Percentiles rank a stretch among this genome's conserved stretches.
These are phyloP conservation scores for Morone saxatilis DNA, from an alignment of 2,113 vertebrate genomes.

Conservation along the genomic window DNA sequence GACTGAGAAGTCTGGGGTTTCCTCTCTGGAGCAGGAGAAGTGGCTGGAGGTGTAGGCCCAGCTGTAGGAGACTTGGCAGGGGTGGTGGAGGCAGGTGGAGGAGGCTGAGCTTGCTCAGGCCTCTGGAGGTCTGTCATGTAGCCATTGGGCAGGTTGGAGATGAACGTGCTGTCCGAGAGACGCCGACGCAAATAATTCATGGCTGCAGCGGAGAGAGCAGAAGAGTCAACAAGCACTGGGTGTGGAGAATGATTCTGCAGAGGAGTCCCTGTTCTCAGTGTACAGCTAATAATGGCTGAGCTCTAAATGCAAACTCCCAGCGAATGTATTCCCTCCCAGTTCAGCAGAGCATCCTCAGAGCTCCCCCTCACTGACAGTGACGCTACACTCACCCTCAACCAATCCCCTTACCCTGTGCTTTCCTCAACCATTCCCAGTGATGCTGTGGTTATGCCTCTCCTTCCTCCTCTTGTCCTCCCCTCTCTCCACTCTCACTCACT, in stretches of 20 bases:
- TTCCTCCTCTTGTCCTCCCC: slow-evolving; percentile 53
- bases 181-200: slow-evolving; percentile 97
- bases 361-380: slow-evolving; percentile 77
- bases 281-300: slow-evolving; percentile 70
- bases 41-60: slow-evolving; percentile 74
- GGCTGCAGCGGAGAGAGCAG: slow-evolving; percentile 76
- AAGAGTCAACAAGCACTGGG: slow-evolving; percentile 40
- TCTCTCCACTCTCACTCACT: slow-evolving; percentile 65
- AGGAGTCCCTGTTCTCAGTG: slow-evolving; percentile 63
- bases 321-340: slow-evolving; percentile 76
- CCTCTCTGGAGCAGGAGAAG: slow-evolving; percentile 80
- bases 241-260: slow-evolving; percentile 59
- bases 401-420: slow-evolving; percentile 73
- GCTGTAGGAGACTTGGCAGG: slow-evolving; percentile 80
- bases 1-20: slow-evolving; percentile 79
- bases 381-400: slow-evolving; percentile 69
- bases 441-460: slow-evolving; percentile 68
- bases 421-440: slow-evolving; percentile 74
- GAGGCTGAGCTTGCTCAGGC: slow-evolving; percentile 78
- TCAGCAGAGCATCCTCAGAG: slow-evolving; percentile 68
- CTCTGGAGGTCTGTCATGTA: slow-evolving; percentile 97
- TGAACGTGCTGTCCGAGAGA: slow-evolving; percentile 97
- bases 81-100: slow-evolving; percentile 71
- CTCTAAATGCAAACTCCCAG: slow-evolving; percentile 71
- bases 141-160: slow-evolving; percentile 96